These are phyloP conservation scores for Escarpia spicata DNA, from an alignment of 2,888 invertebrate species.

Conservation along the genomic window DNA sequence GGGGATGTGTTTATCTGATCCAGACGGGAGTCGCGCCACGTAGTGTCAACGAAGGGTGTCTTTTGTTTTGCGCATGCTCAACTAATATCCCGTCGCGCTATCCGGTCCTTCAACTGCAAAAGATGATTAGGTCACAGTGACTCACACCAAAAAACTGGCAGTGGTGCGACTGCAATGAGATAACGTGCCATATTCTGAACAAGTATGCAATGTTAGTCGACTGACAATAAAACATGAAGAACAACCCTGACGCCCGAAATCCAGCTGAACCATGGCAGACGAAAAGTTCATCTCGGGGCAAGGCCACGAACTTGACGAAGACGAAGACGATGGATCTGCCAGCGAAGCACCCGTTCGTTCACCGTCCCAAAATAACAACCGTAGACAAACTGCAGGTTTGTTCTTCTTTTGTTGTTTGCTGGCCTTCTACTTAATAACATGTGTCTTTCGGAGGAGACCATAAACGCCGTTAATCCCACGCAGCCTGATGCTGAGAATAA, in stretches of 20 bases:
- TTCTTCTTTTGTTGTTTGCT: background rate
- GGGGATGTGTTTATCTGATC: constrained; percentile 9
- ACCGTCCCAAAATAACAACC: background rate
- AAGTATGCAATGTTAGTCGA: background rate
- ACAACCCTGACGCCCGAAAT: background rate
- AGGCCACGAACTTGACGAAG: no score
- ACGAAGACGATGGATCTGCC: background rate
- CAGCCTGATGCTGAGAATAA: no score
- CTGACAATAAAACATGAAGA: background rate
- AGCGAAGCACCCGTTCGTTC: constrained; percentile 10
- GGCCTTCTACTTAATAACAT: background rate
- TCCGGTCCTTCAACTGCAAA: background rate
- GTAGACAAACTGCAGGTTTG: constrained; percentile 1
- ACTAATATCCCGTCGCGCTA: background rate
- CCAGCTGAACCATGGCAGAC: background rate
- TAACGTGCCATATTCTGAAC: background rate
- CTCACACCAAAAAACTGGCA: background rate
- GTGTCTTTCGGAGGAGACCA: background rate
- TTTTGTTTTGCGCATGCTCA: background rate
- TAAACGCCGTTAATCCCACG: no score
- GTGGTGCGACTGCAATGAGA: background rate
- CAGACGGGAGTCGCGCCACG: background rate
- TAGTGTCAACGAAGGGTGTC: background rate
- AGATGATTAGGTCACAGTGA: background rate
- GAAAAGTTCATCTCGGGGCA: background rate